phyloP scores from a whole-genome alignment of 2,113 vertebrate species.

The Plectropomus leopardus region DNA sequence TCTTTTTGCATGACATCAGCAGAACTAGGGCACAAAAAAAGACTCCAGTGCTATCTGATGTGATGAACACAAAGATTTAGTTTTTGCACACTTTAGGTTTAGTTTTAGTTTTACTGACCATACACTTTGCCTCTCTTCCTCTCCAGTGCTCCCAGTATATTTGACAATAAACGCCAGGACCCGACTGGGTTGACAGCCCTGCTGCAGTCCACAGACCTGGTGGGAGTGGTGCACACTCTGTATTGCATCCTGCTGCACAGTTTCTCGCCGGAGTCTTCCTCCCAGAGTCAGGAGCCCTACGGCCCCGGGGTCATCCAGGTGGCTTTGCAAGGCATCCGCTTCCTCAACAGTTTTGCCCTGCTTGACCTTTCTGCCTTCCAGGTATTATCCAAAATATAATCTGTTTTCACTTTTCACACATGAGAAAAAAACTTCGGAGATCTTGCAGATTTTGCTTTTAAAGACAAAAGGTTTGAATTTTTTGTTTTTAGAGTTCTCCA shows the following conservation, averaged over 20 bases:
- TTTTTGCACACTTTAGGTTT: too few relatives aligned
- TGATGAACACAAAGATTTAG: neutral
- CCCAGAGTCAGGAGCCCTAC: constrained; percentile 89
- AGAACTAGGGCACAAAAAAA: too few relatives aligned
- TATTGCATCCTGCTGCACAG: constrained; percentile 96
- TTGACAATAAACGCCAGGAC: constrained; percentile 91
- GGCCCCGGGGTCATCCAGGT: constrained; percentile 90
- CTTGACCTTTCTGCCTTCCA: constrained; percentile 95
- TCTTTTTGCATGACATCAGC: too few relatives aligned
- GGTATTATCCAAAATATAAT: constrained; percentile 82
- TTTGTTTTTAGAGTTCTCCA: neutral
- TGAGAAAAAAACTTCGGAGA: neutral
- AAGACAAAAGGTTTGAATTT: neutral
- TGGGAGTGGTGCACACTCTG: constrained; percentile 95
- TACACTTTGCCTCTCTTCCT: constrained; percentile 39
- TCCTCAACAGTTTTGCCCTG: constrained; percentile 97
- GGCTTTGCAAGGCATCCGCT: constrained; percentile 92
- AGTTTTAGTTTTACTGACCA: constrained; percentile 31
- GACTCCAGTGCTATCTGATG: too few relatives aligned
- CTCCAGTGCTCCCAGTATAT: constrained; percentile 89
- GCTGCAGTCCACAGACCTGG: constrained; percentile 93
- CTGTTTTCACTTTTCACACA: constrained; percentile 13
- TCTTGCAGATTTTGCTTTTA: neutral
- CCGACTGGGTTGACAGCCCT: constrained; percentile 91
- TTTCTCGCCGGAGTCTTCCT: constrained; percentile 86